Percentiles rank a stretch among this genome's conserved stretches.
phyloP scores from a whole-genome alignment of 2,888 invertebrate genomes.

The Chloromyia formosa region DNA sequence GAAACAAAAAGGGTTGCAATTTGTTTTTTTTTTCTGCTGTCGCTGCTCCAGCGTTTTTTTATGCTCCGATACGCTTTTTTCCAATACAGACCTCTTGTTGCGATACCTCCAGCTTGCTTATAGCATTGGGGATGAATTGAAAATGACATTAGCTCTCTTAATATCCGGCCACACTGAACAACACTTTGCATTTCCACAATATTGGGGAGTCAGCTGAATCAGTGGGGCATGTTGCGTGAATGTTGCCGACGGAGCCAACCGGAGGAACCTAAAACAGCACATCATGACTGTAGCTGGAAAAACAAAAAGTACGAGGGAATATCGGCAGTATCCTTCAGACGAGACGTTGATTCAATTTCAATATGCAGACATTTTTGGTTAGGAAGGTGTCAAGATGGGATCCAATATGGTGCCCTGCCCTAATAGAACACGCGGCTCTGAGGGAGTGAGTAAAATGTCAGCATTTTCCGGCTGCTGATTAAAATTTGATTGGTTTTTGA shows the following conservation, averaged over 20 bases:
- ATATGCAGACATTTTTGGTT: constrained; percentile 36
- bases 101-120: background rate
- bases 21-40: background rate
- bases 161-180: constrained; percentile 21
- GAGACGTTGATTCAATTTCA: constrained; percentile 34
- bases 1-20: background rate
- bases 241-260: too few relatives aligned
- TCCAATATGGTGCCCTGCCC: background rate
- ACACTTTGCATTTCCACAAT: constrained; percentile 26
- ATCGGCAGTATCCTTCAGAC: constrained; percentile 8
- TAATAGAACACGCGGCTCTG: background rate
- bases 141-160: constrained; percentile 30
- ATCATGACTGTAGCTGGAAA: background rate
- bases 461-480: constrained; percentile 23
- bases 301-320: background rate
- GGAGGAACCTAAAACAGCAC: background rate
- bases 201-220: background rate
- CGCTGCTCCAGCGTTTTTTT: background rate
- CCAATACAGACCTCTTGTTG: background rate
- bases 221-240: too few relatives aligned
- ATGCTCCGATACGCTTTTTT: background rate
- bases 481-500: constrained; percentile 30
- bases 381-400: constrained; percentile 8
- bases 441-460: background rate
- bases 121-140: constrained; percentile 1